Percentiles rank a stretch among this genome's conserved stretches.
These are phyloP conservation scores for Zaprionus davidi DNA, from an alignment of 1,140 invertebrate genomes.

Conservation along the genomic window DNA sequence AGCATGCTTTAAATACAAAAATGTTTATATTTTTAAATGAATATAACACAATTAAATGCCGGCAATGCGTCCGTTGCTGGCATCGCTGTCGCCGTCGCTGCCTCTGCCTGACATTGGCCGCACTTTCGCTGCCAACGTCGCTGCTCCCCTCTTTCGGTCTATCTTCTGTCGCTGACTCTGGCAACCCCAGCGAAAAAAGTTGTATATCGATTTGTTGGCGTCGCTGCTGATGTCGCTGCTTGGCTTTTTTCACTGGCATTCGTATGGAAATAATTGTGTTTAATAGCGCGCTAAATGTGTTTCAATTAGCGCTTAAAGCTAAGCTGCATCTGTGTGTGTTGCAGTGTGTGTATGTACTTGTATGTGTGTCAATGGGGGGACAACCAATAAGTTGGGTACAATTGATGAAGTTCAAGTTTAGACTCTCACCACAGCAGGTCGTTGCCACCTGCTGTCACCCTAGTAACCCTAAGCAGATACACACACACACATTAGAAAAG, in stretches of 20 bases:
- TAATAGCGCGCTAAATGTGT: slow-evolving; percentile 79
- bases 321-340: slow-evolving; percentile 17
- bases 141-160: neutral
- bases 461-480: neutral
- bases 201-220: slow-evolving; percentile 46
- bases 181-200: slow-evolving; percentile 23
- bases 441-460: slow-evolving; percentile 41
- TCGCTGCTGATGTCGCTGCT: slow-evolving; percentile 22
- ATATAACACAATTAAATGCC: slow-evolving; percentile 37
- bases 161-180: slow-evolving; percentile 14
- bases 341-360: neutral
- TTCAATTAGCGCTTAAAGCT: slow-evolving; percentile 71
- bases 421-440: slow-evolving; percentile 7
- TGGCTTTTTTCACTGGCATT: slow-evolving; percentile 38
- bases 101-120: slow-evolving; percentile 26
- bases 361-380: slow-evolving; percentile 53
- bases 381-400: neutral
- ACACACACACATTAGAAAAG: slow-evolving; percentile 1
- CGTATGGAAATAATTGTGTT: slow-evolving; percentile 74
- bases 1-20: slow-evolving; percentile 56
- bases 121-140: slow-evolving; percentile 22
- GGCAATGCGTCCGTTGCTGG: slow-evolving; percentile 27
- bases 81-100: neutral
- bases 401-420: slow-evolving; percentile 56
- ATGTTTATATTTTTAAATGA: slow-evolving; percentile 31